Evolutionary conservation across 2,888 invertebrate species (phyloP), one percentile per base, ranked within the genome.

Genomic region (Polyommatus icarus): DNA sequence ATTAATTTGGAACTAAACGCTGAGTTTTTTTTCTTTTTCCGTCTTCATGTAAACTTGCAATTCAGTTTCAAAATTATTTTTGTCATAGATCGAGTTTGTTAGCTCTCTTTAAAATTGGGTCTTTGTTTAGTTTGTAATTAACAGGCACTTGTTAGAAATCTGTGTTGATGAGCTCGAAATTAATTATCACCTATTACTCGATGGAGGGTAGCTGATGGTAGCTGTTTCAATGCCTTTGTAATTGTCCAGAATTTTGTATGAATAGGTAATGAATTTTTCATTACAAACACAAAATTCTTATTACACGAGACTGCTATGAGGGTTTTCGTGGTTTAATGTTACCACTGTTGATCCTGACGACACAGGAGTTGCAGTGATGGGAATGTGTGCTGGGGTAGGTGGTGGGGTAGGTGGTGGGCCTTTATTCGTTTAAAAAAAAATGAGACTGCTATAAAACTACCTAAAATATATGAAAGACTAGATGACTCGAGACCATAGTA

Each of bases 121-220:
- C 29, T 15, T 32, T 67, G 18, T 67, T 67, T 67, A 61, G 29
- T 67, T 67, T 67, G 67, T 32, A 67, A 67, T 67, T 67, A 67
- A 67, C 29, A 67, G 15, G 15, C 67, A 67, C 29, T 61, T 61
- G 24, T 24, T 12, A 61, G 6, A 29, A 67, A 29, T 67, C 67
- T 18, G 67, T 67, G 61, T 29, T 67, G 6, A 67, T 67, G 29
- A 67, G 18, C 67, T 67, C 29, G 29, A 29, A 32, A 29, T 32
- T 32, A 29, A 67, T 67, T 67, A 29, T 67, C 29, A 15, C 67
- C 29, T 32, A 29, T 67, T 67, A 32, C 29, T 29, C 29, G 1
- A 20, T 61, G 18, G 12, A 67, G 3, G 15, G 67, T 67, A 24
- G 29, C 67, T 29, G 12, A 67, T 1, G 15, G 67, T 67, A 24